Conservation (phyloP, 2,888 invertebrate genomes). For the Buathra laborator region DNA sequence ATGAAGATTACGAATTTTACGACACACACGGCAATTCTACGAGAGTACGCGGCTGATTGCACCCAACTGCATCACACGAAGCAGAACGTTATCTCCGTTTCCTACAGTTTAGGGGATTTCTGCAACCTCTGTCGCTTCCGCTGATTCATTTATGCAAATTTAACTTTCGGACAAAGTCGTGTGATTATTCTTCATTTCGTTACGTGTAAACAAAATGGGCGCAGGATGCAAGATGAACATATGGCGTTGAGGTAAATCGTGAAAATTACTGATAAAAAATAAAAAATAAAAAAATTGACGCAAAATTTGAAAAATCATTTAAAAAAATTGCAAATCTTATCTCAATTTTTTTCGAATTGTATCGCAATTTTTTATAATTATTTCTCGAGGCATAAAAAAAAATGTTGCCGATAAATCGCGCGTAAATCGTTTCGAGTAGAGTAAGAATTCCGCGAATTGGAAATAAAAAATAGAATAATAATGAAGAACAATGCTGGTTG, state of each 20-base stretch:
- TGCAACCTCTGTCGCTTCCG: background rate
- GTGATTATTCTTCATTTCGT: background rate
- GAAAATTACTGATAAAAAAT: background rate
- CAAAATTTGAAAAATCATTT: background rate
- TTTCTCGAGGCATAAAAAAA: too few relatives aligned
- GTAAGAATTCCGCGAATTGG: too few relatives aligned
- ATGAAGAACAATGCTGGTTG: too few relatives aligned
- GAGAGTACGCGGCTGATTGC: constrained; percentile 38
- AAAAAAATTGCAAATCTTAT: background rate
- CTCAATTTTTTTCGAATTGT: background rate
- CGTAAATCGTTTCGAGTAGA: too few relatives aligned
- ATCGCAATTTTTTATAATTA: background rate
- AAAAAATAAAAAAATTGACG: background rate
- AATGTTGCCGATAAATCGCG: too few relatives aligned
- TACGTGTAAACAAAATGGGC: background rate
- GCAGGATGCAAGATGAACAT: too few relatives aligned
- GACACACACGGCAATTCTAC: constrained; percentile 37
- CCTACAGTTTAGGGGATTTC: constrained; percentile 16
- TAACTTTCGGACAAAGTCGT: background rate
- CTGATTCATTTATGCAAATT: constrained; percentile 41
- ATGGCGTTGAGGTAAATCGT: too few relatives aligned
- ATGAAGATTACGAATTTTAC: constrained; percentile 51
- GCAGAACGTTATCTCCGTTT: background rate
- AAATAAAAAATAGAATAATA: too few relatives aligned
- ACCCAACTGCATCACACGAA: constrained; percentile 2